A percentile compares a stretch with the other conserved stretches of the same genome.
phyloP scores from a whole-genome alignment of 2,113 vertebrate genomes.

The Elephas maximus region DNA sequence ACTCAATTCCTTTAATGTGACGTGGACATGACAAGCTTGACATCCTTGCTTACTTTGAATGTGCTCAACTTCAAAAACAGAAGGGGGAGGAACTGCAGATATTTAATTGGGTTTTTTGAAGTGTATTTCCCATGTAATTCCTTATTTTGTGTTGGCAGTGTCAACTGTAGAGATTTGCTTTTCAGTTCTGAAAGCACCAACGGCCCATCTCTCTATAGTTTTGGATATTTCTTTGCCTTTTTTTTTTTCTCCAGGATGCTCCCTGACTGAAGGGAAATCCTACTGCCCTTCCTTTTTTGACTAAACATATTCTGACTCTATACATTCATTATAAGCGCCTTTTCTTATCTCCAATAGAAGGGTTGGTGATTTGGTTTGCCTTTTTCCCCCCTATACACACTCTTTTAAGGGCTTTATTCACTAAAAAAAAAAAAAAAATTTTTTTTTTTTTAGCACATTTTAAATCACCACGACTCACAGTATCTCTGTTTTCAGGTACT shows the following conservation, averaged over 20 bases:
- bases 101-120: constrained; percentile 50
- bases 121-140: background rate
- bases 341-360: background rate
- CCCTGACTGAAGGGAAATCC: background rate
- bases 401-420: background rate
- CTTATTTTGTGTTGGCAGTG: background rate
- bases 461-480: background rate
- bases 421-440: too few relatives aligned
- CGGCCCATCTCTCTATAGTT: background rate
- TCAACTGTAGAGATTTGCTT: background rate
- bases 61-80: constrained; percentile 49
- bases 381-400: background rate
- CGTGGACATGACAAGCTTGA: background rate
- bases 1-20: constrained; percentile 42
- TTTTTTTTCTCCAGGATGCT: background rate
- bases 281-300: background rate
- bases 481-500: background rate
- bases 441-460: background rate
- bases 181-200: background rate
- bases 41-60: constrained; percentile 47
- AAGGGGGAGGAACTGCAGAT: background rate
- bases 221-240: background rate
- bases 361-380: background rate
- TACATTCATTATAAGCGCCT: background rate
- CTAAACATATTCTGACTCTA: background rate